A percentile compares a stretch with the other conserved stretches of the same genome.
Conservation (phyloP, 37 sponge, comb jelly and placozoan genomes). For the Hormiphora californensis region DNA sequence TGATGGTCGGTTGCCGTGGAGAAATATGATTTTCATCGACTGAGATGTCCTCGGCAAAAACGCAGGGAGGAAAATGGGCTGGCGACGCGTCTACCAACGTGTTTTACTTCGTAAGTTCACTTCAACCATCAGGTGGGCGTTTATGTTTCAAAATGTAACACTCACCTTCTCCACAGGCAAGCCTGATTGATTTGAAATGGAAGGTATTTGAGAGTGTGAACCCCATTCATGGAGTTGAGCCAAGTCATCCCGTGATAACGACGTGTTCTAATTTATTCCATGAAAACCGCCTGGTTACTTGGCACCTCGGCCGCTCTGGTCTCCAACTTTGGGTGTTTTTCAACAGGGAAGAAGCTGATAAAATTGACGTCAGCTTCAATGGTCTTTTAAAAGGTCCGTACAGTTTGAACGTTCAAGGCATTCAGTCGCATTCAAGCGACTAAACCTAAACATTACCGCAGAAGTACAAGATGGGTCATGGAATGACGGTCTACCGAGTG, state of each 20-base stretch:
- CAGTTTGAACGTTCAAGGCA: neutral
- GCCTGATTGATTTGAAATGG: constrained; percentile 10
- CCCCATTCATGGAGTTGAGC: neutral
- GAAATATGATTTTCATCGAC: too few relatives aligned
- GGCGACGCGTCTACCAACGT: constrained; percentile 22
- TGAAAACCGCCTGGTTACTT: constrained; percentile 6
- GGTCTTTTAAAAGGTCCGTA: neutral
- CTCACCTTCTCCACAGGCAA: constrained; percentile 9
- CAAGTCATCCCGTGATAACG: constrained; percentile 11
- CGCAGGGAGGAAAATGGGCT: constrained; percentile 24
- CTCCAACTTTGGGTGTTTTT: neutral
- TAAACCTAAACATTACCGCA: neutral
- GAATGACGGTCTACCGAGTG: neutral
- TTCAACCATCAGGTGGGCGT: neutral
- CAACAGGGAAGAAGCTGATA: neutral
- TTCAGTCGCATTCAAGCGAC: neutral
- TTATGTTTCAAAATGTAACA: neutral
- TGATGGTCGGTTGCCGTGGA: too few relatives aligned
- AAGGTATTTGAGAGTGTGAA: constrained; percentile 21
- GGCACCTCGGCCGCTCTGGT: constrained; percentile 1
- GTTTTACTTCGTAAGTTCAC: constrained; percentile 13
- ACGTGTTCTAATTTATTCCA: neutral
- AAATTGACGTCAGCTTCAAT: neutral
- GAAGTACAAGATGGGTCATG: constrained; percentile 10
- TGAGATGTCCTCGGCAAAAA: constrained; percentile 8